Evolutionary conservation across 2,797 vertebrate species (phyloP).

Genomic region (Lagodon rhomboides): DNA sequence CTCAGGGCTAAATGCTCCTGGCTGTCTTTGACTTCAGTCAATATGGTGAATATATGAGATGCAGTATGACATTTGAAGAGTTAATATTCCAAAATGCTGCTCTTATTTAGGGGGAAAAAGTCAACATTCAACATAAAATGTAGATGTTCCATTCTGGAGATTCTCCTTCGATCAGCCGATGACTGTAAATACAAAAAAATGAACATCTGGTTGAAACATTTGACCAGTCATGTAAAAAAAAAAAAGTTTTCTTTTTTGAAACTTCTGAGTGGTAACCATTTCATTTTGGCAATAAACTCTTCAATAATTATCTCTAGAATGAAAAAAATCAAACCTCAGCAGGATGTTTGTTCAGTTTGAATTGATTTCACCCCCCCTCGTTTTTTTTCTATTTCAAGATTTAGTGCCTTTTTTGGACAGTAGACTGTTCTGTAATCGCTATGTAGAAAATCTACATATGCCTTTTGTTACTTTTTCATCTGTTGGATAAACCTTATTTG

Average conservation of each 20-base stretch:
- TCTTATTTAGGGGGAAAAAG: conserved; percentile 10
- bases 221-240: conserved; percentile 24
- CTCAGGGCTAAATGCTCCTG: conserved; percentile 16
- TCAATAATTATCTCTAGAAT: conserved; percentile 74
- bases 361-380: conserved; percentile 74
- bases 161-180: conserved; percentile 40
- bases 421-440: conserved; percentile 99
- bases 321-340: conserved; percentile 73
- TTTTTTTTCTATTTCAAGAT: conserved; percentile 95
- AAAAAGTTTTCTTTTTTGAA: neutral
- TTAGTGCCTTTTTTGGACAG: conserved; percentile 99
- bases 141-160: conserved; percentile 43
- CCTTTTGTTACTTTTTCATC: conserved; percentile 98
- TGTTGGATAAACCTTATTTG: conserved; percentile 91
- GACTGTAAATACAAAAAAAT: conserved; percentile 40
- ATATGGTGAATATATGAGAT: conserved; percentile 72
- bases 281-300: conserved; percentile 71
- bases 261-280: conserved; percentile 32
- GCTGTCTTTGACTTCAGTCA: conserved; percentile 46
- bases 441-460: conserved; percentile 94
- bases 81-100: conserved; percentile 34
- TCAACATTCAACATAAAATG: conserved; percentile 14
- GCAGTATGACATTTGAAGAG: conserved; percentile 32
- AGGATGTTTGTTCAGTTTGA: conserved; percentile 81
- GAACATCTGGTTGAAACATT: conserved; percentile 21